Base-by-base conservation (phyloP, 2,797 vertebrate species). In the Valencia hispanica region DNA sequence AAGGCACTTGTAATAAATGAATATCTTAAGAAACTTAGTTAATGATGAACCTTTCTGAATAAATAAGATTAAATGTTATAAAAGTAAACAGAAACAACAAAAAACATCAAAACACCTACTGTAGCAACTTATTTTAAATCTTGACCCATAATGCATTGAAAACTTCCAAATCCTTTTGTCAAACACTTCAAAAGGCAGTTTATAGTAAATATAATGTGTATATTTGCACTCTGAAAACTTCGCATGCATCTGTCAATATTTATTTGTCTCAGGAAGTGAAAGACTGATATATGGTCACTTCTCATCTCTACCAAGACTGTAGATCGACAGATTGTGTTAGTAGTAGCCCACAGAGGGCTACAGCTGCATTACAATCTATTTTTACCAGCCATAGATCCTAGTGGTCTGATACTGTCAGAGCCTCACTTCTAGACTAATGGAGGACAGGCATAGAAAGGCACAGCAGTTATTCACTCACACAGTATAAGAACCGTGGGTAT, bases 371-470 rank as follows among this genome's bases (percentile, higher is more conserved):
- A 11, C 72, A 1, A 66, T 81, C 87, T 93, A 92, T 92, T 92
- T 91, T 90, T 90, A 93, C 79, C 85, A 77, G 57, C 79, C 87
- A 91, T 92, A 91, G 89, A 93, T 93, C 88, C 81, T 84, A 41
- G 69, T 74, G 87, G 72, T 90, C 93, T 87, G 84, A 90, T 91
- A 88, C 90, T 91, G 92, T 92, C 92, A 91, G 75, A 80, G 11
- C 47, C 69, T 80, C 75, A 80, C 77, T 73, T 83, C 70, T 7
- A 85, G 84, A 90, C 78, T 81, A 91, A 92, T 90, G 83, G 87
- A 80, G 75, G 71, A 74, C 71, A 72, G 30, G 6, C 77, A 71
- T 55, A 53, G 72, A 84, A 50, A 55, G 48, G 48, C n/a, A 53
- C 50, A 79, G 72, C 79, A 25, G 57, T 82, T 76, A 57, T 50